Evolutionary conservation across 2,797 vertebrate species (phyloP).

Genomic region (Pristis pectinata): DNA sequence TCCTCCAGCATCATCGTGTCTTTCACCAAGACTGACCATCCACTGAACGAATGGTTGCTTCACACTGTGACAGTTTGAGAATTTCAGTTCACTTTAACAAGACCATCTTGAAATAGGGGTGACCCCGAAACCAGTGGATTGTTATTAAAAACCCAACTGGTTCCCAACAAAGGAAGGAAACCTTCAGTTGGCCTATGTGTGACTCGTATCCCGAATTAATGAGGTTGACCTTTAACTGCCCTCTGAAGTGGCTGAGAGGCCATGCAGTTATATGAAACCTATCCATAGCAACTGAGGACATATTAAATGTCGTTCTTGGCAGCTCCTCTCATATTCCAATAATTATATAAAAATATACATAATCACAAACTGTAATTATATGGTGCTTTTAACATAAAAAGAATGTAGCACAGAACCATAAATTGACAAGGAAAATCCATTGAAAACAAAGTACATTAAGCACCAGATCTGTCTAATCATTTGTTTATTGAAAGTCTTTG

Average conservation of each 20-base stretch:
- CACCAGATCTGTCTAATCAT: background rate
- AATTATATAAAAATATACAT: background rate
- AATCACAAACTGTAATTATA: background rate
- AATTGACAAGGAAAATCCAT: background rate
- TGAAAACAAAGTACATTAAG: background rate
- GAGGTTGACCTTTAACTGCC: background rate
- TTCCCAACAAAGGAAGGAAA: background rate
- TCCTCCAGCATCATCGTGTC: no score
- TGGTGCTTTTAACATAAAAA: background rate
- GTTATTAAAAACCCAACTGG: background rate
- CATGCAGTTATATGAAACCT: background rate
- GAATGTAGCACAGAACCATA: background rate
- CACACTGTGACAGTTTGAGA: background rate
- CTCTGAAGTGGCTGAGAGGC: background rate
- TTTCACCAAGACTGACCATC: background rate
- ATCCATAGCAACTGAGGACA: background rate
- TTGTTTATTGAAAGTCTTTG: background rate
- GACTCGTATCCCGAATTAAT: background rate
- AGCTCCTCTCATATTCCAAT: background rate
- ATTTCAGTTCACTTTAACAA: background rate
- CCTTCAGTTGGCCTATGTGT: background rate
- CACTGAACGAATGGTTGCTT: background rate
- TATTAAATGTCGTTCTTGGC: background rate
- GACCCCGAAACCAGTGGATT: background rate
- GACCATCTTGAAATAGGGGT: background rate